Base-by-base conservation (phyloP, 2,888 invertebrate genomes). In the Caenorhabditis imperialis region DNA sequence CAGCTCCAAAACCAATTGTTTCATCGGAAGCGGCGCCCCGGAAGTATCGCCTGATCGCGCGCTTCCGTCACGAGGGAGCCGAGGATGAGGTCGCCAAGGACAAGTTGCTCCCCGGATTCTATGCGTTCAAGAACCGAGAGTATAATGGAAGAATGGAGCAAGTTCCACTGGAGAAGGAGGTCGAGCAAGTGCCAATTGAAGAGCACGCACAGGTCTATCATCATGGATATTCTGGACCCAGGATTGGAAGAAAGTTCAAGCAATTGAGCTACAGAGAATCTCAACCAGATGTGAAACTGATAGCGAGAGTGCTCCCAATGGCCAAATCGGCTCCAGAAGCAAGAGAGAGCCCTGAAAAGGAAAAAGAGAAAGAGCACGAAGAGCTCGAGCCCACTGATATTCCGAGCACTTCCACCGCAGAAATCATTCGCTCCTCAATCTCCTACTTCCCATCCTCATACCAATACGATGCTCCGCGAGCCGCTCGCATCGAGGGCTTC, bases 21-120 rank as follows among this genome's bases (percentile, higher is more conserved):
- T 47, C 47, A 25, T 3, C 47, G 47, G 50, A 22, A 50, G 35
- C 14, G 18, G 22, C n/a, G 14, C 25, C 20, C n/a, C 55, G 55
- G 65, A 65, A 65, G 65, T 54, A 55, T 62, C 72, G 73, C 50
- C 67, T 73, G 62, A 67, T 79, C 16, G 45, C 61, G n/a, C 63
- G 79, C 3, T 35, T 58, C 37, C 57, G 70, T 1, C 77, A 80
- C 45, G 69, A 67, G 14, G 78, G 76, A 14, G 74, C 74, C 12
- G 78, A 78, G 60, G 77, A 74, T 10, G 67, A 61, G 33, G 62
- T 74, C 25, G 71, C 57, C 8, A 27, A 62, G 37, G 45, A 42
- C 23, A 51, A 75, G 1, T 22, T 76, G 25, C 53, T 63, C 20
- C 71, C 71, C 3, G 60, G 20, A n/a, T 48, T 35, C 37, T 79